A percentile compares a stretch with the other conserved stretches of the same genome.
phyloP scores from a whole-genome alignment of 2,113 vertebrate genomes.

The Cygnus buccinator region DNA sequence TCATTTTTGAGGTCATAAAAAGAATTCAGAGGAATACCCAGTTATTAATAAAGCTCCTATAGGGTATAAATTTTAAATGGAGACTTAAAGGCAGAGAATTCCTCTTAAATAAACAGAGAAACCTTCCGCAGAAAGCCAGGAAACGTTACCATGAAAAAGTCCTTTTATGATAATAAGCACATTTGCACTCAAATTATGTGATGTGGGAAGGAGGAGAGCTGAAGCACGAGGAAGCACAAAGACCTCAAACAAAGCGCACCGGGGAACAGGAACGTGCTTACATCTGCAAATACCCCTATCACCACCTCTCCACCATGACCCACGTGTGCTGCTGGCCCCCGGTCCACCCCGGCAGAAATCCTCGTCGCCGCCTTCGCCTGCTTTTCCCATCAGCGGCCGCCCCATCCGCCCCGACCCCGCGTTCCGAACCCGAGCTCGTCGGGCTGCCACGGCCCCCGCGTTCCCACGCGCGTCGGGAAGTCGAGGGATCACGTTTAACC shows the following conservation, averaged over 20 bases:
- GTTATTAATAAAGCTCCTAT: constrained; percentile 8
- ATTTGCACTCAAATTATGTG: neutral
- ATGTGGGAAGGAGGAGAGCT: neutral
- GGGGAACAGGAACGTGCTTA: neutral
- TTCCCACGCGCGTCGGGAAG: neutral
- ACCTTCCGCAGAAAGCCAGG: neutral
- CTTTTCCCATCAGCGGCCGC: neutral
- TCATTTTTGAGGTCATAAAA: constrained; percentile 45
- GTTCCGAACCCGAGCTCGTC: neutral
- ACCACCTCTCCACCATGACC: neutral
- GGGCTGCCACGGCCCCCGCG: neutral
- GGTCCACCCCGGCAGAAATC: neutral
- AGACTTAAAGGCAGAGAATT: constrained; percentile 24
- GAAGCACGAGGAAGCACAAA: neutral
- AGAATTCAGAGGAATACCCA: constrained; percentile 16
- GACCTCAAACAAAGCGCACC: neutral
- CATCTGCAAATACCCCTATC: neutral
- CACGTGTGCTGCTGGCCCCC: neutral
- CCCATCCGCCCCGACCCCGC: neutral
- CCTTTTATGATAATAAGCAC: constrained; percentile 27
- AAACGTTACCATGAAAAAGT: neutral
- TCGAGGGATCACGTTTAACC: neutral
- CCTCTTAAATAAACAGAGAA: constrained; percentile 5
- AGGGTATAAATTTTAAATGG: neutral
- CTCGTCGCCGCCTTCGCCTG: neutral